These are phyloP conservation scores for Microcebus lehilahytsara DNA, from an alignment of 2,113 vertebrate species.

Conservation along the genomic window DNA sequence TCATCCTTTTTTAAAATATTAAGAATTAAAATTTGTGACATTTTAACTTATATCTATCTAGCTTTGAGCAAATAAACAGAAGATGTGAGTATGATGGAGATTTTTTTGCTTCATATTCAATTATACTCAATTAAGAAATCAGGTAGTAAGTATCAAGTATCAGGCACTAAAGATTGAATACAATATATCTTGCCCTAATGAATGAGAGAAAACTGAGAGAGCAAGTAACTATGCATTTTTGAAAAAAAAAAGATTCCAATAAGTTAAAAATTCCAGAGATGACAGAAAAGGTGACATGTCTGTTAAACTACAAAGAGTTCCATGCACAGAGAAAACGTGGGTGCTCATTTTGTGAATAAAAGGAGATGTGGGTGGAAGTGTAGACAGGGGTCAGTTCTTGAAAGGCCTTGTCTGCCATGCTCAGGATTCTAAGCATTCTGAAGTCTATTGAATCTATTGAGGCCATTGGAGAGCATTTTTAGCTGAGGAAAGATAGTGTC, in stretches of 20 bases:
- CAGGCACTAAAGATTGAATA: not conserved
- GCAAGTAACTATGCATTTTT: not conserved
- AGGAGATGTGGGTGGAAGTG: not conserved
- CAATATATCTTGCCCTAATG: not conserved
- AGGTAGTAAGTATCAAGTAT: not conserved
- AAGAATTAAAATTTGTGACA: not conserved
- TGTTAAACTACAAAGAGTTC: not conserved
- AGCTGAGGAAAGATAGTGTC: not conserved
- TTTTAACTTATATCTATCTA: not conserved
- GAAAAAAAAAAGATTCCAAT: not conserved
- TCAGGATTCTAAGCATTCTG: not conserved
- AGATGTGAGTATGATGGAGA: not conserved
- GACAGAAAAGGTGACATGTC: not conserved
- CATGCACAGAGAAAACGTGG: not conserved
- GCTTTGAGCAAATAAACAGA: not conserved
- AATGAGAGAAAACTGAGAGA: not conserved
- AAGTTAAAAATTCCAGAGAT: not conserved
- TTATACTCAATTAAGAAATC: not conserved
- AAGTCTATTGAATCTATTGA: not conserved
- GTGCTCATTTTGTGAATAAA: not conserved
- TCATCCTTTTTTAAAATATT: not conserved
- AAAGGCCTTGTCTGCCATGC: not conserved
- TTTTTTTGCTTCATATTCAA: not conserved
- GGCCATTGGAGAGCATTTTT: not conserved
- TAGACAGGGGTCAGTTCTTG: not conserved